Conservation (phyloP, 1,140 invertebrate genomes). For the Arion vulgaris region DNA sequence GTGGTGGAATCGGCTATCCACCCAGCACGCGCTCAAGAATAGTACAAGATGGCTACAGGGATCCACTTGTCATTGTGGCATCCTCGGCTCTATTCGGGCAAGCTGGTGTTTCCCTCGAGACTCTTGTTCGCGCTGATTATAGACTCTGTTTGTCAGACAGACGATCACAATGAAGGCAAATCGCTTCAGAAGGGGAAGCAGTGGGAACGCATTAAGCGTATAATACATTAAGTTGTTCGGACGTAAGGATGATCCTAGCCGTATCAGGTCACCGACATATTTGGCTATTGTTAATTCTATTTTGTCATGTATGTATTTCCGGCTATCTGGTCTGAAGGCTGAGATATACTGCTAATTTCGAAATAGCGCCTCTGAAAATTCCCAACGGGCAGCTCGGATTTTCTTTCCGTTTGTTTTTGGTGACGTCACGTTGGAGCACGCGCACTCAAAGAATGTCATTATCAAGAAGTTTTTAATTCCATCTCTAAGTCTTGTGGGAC, state of each 20-base stretch:
- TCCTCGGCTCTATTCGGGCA: not conserved
- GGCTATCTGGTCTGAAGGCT: not conserved
- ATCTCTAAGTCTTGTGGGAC: slow-evolving; percentile 26
- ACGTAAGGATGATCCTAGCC: not conserved
- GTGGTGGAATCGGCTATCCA: not conserved
- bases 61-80: slow-evolving; percentile 18
- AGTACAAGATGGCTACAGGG: slow-evolving; percentile 18
- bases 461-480: slow-evolving; percentile 35
- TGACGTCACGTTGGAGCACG: slow-evolving; percentile 17
- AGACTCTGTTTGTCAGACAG: slow-evolving; percentile 8
- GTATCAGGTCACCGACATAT: slow-evolving; percentile 11
- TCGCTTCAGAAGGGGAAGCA: not conserved
- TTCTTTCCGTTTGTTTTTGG: slow-evolving; percentile 27
- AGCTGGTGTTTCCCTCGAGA: not conserved
- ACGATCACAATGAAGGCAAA: not conserved
- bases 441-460: slow-evolving; percentile 27
- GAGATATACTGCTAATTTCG: slow-evolving; percentile 11
- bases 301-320: slow-evolving; percentile 5
- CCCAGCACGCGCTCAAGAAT: slow-evolving; percentile 7
- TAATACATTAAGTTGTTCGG: not conserved
- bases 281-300: not conserved
- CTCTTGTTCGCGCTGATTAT: slow-evolving; percentile 19
- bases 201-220: not conserved
- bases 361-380: not conserved
- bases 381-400: slow-evolving; percentile 20